A percentile compares a stretch with the other conserved stretches of the same genome.
phyloP scores from a whole-genome alignment of 1,140 invertebrate species.

The Halyomorpha halys region DNA sequence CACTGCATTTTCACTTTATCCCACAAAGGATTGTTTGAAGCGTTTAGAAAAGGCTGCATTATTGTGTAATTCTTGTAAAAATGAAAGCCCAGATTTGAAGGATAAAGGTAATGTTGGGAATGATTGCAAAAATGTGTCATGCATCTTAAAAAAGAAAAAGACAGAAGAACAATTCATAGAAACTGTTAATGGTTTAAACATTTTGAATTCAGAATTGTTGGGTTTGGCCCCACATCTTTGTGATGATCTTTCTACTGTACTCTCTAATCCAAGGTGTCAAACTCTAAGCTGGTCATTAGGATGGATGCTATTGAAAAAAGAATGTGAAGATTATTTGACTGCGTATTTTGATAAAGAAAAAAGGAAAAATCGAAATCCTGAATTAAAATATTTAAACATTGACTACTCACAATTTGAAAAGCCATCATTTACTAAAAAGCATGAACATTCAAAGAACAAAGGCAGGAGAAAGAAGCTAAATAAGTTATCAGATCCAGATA shows the following conservation, averaged over 20 bases:
- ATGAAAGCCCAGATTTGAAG: not conserved
- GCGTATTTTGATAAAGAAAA: slow-evolving; percentile 38
- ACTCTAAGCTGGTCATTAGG: slow-evolving; percentile 49
- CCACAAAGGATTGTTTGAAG: slow-evolving; percentile 42
- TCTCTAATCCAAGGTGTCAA: slow-evolving; percentile 50
- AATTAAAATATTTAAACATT: slow-evolving; percentile 50
- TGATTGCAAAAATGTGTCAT: not conserved
- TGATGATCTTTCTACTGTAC: slow-evolving; percentile 49
- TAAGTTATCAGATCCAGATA: not conserved
- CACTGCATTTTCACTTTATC: slow-evolving; percentile 53
- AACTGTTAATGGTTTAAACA: slow-evolving; percentile 25
- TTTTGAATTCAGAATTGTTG: slow-evolving; percentile 18
- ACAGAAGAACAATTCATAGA: slow-evolving; percentile 7
- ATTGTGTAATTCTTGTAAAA: not conserved
- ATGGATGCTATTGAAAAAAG: slow-evolving; percentile 45
- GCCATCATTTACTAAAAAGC: not conserved
- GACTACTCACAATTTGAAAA: slow-evolving; percentile 52
- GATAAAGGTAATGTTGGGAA: not conserved
- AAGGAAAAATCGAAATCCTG: slow-evolving; percentile 39
- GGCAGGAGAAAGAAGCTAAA: not conserved
- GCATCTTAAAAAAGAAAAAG: not conserved
- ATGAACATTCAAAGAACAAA: not conserved
- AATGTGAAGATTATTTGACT: slow-evolving; percentile 49
- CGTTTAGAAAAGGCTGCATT: slow-evolving; percentile 36
- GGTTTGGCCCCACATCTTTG: slow-evolving; percentile 43